A percentile compares a stretch with the other conserved stretches of the same genome.
phyloP scores from a whole-genome alignment of 92 coral and sea anemone species.

The Actinernus sp. region DNA sequence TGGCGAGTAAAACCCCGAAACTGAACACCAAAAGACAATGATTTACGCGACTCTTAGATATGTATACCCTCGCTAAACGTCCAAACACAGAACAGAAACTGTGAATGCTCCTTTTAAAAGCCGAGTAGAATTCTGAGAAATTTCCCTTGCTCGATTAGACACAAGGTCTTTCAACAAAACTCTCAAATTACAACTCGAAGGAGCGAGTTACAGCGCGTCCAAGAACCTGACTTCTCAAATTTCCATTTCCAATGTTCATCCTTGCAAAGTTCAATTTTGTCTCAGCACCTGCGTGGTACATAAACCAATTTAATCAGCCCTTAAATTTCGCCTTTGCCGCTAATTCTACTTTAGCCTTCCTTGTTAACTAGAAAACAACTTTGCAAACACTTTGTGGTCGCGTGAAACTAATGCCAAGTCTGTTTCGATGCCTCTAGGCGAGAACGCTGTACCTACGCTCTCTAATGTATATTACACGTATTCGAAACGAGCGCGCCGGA shows the following conservation, averaged over 20 bases:
- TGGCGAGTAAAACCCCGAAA: not conserved
- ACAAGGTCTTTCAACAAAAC: slow-evolving; percentile 8
- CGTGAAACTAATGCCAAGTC: not conserved
- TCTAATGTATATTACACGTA: no score
- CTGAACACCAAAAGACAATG: no score
- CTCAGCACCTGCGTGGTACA: not conserved
- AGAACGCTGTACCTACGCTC: not conserved
- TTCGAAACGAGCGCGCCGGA: no score
- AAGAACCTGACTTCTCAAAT: slow-evolving; percentile 6
- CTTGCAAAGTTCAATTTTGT: not conserved
- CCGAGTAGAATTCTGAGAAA: not conserved
- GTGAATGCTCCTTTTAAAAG: not conserved
- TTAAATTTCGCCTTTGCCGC: no score
- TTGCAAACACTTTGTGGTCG: not conserved
- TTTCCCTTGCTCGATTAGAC: not conserved
- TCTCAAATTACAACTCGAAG: slow-evolving; percentile 32
- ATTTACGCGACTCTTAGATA: no score
- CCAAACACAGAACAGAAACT: no score
- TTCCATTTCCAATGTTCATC: not conserved
- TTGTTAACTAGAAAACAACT: no score
- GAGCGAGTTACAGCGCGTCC: slow-evolving; percentile 45
- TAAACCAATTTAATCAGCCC: not conserved
- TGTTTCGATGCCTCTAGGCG: not conserved
- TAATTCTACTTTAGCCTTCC: no score
- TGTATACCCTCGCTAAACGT: no score